Evolutionary conservation across 2,888 invertebrate species (phyloP).

Genomic region (Tipula lateralis): DNA sequence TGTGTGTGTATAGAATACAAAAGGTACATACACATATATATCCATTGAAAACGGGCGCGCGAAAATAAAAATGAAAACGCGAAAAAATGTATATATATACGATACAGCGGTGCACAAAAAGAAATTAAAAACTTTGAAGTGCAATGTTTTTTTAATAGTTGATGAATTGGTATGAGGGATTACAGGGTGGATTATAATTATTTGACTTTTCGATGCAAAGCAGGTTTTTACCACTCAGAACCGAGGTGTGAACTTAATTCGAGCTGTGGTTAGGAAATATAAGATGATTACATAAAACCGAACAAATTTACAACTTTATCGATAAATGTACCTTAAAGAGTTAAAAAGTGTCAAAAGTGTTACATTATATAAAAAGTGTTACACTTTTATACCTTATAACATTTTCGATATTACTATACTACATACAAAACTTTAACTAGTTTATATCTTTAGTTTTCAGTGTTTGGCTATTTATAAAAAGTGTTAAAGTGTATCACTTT

Average conservation of each 20-base stretch:
- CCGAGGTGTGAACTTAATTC: too few species aligned
- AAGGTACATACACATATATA: not conserved
- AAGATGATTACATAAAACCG: too few species aligned
- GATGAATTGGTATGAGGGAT: not conserved
- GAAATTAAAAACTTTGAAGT: slow-evolving; percentile 19
- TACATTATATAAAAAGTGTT: not conserved
- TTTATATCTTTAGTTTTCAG: too few species aligned
- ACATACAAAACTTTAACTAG: too few species aligned
- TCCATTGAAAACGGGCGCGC: not conserved
- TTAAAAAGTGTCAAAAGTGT: not conserved
- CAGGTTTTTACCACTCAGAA: too few species aligned
- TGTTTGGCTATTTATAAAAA: too few species aligned
- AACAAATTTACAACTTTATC: too few species aligned
- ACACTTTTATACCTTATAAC: too few species aligned
- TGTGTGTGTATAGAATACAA: not conserved
- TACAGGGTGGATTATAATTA: not conserved
- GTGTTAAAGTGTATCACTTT: too few species aligned
- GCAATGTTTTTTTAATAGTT: slow-evolving; percentile 3
- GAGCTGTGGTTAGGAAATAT: too few species aligned
- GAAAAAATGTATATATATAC: not conserved
- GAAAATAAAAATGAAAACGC: not conserved
- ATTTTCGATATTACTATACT: too few species aligned
- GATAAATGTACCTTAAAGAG: too few species aligned
- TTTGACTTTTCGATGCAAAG: not conserved
- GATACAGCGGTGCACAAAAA: not conserved